Conservation (phyloP, 1,140 invertebrate species). For the Drosophila punjabiensis region DNA sequence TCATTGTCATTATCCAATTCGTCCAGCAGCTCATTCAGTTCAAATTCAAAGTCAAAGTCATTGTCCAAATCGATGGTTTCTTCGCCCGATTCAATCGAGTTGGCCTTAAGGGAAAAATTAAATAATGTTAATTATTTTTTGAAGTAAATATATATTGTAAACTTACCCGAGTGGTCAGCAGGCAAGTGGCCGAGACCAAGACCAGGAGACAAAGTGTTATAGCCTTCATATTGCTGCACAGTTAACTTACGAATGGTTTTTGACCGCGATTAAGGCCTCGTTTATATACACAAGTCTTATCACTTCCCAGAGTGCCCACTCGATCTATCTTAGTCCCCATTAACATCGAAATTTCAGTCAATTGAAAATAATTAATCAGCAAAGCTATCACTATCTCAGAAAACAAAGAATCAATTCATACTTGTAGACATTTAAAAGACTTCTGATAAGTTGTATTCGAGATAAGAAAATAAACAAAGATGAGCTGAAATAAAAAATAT, state of each 20-base stretch:
- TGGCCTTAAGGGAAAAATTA: conserved; percentile 7
- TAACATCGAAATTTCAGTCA: not conserved
- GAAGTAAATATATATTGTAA: not conserved
- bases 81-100: not conserved
- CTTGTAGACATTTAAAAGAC: not conserved
- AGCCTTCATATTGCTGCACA: conserved; percentile 50
- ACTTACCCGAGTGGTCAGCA: conserved; percentile 46
- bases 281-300: conserved; percentile 47
- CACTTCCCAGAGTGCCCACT: conserved; percentile 6
- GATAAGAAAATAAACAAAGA: not conserved
- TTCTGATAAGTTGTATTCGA: not conserved
- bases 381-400: not conserved
- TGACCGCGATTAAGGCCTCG: not conserved
- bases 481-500: not conserved
- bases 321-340: not conserved
- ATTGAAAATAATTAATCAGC: conserved; percentile 1
- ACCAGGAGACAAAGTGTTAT: conserved; percentile 57
- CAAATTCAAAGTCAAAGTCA: not conserved
- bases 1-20: conserved; percentile 39
- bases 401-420: not conserved
- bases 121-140: no score
- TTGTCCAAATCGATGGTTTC: not conserved
- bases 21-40: conserved; percentile 34
- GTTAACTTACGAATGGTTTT: conserved; percentile 27
- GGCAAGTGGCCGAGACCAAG: conserved; percentile 52